A percentile compares a stretch with the other conserved stretches of the same genome.
Evolutionary conservation across 2,888 invertebrate species (phyloP).

Genomic region (Nowickia ferox): DNA sequence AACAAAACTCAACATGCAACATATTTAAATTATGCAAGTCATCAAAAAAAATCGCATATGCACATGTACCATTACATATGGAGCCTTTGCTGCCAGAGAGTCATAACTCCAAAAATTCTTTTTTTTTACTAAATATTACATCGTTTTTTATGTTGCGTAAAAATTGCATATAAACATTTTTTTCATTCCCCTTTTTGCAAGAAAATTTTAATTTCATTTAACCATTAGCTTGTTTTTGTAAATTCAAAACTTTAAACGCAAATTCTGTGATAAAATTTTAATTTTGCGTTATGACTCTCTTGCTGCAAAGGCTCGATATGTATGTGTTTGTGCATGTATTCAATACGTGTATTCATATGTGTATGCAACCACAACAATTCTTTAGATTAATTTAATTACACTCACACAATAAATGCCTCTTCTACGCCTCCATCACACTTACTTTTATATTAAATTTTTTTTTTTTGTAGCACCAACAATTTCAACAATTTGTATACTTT

Average conservation of each 20-base stretch:
- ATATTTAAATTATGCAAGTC: conserved; percentile 13
- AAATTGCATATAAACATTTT: too few relatives aligned
- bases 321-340: background rate
- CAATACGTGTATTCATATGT: background rate
- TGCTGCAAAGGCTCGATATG: too few relatives aligned
- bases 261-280: too few relatives aligned
- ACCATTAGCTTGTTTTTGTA: too few relatives aligned
- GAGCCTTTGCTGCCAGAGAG: too few relatives aligned
- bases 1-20: conserved; percentile 60
- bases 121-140: too few relatives aligned
- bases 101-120: too few relatives aligned
- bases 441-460: background rate
- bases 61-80: background rate
- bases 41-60: conserved; percentile 4
- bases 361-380: conserved; percentile 50
- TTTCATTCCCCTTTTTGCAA: too few relatives aligned
- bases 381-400: conserved; percentile 62
- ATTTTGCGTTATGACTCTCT: too few relatives aligned
- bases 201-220: too few relatives aligned
- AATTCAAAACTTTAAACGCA: too few relatives aligned
- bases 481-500: conserved; percentile 32
- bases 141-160: too few relatives aligned
- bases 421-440: background rate
- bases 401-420: background rate
- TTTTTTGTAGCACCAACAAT: background rate